Evolutionary conservation across 2,113 vertebrate genomes (phyloP), one percentile per base, ranked within the genome.

Genomic region (Poeciliopsis retropinna): DNA sequence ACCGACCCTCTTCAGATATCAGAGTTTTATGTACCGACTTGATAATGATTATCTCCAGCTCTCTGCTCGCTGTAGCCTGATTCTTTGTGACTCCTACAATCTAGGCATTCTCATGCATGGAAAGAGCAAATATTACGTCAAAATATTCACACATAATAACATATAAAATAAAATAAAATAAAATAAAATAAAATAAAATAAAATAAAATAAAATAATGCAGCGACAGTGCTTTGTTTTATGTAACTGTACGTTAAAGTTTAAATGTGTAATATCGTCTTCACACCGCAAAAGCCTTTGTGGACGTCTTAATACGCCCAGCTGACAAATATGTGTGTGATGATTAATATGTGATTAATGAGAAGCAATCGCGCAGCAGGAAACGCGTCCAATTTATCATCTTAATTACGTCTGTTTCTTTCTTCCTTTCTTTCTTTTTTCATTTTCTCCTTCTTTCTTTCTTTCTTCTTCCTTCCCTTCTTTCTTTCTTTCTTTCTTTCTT

Each of bases 21-120:
- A 86, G 15, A 64, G 85, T 70, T 81, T 70, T 90, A 89, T 91
- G 86, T 89, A 89, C 89, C 70, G 83, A 90, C 88, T 65, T 85
- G 85, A 92, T 91, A 90, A 88, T 86, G 81, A 91, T 92, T 88
- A 92, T 92, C 91, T 90, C 67, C 62, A 30, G 34, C 82, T 70
- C 88, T 80, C 68, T 72, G 29, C 86, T 74, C 72, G 19, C 51
- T n/a, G 51, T 3, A n/a, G 51, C 51, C 44, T 15, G 39, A 13
- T 57, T 25, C 51, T 57, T 22, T 9, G n/a, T n/a, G 51, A 57
- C 25, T 57, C 51, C 8, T n/a, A 57, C 1, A 19, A 54, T 54
- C 7, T 15, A 25, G 17, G 51, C 17, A 15, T 44, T 54, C 1
- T 25, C 47, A 57, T 3, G 51, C 9, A n/a, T 10, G 25, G 5